These are phyloP conservation scores for Holotrichia oblita DNA, from an alignment of 1,140 invertebrate species.

Conservation along the genomic window DNA sequence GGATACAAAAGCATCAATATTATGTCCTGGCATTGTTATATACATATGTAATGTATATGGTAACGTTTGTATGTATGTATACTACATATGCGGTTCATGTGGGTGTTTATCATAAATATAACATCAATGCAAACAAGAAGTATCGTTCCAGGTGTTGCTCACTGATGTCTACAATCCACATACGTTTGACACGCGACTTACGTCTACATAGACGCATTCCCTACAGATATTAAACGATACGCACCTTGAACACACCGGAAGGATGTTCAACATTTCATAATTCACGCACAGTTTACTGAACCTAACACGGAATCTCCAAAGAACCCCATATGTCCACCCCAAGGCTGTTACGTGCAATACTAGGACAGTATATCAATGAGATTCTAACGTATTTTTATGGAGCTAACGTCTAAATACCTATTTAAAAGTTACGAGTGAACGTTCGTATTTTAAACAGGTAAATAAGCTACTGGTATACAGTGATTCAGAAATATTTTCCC, in stretches of 20 bases:
- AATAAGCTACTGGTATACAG: neutral
- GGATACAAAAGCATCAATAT: too few species aligned
- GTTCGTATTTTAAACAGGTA: neutral
- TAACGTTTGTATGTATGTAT: too few species aligned
- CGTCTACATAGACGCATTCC: neutral
- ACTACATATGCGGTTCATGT: neutral
- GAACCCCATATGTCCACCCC: slow-evolving; percentile 3
- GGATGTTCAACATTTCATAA: slow-evolving; percentile 29
- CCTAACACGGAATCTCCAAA: neutral
- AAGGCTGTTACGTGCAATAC: neutral
- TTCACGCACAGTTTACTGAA: neutral
- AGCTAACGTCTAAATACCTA: neutral
- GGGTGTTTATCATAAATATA: slow-evolving; percentile 16
- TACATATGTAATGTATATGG: too few species aligned
- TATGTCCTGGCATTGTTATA: too few species aligned
- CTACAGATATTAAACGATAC: neutral
- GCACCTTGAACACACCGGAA: slow-evolving; percentile 38
- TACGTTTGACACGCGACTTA: slow-evolving; percentile 13
- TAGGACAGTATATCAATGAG: neutral
- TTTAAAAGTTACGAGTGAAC: too few species aligned
- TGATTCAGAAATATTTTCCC: neutral
- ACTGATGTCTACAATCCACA: neutral
- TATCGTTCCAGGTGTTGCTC: slow-evolving; percentile 3
- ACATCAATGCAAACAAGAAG: neutral
- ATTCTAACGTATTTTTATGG: slow-evolving; percentile 17